Evolutionary conservation across 2,113 vertebrate genomes (phyloP).

Genomic region (Aythya baeri): DNA sequence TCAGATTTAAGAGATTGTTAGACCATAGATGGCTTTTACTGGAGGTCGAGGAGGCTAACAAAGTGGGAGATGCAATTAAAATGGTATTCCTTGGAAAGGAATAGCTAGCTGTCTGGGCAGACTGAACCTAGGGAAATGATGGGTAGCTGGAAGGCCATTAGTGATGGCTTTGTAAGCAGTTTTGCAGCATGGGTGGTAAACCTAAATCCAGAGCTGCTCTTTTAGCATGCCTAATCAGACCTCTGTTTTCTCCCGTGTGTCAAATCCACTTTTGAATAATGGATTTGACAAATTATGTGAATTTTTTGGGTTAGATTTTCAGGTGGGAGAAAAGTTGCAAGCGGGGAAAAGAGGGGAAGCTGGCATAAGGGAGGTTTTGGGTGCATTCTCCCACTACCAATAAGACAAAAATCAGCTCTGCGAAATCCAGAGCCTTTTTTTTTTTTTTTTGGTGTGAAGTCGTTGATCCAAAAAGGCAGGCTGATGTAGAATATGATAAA

Average conservation of each 20-base stretch:
- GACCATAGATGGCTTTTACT: constrained; percentile 69
- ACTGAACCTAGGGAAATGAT: constrained; percentile 40
- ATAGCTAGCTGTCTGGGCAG: constrained; percentile 53
- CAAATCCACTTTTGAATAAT: neutral
- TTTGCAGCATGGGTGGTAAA: constrained; percentile 62
- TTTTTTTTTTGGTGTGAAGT: neutral
- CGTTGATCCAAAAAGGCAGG: neutral
- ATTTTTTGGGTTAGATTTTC: neutral
- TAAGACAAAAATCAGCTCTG: neutral
- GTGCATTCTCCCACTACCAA: neutral
- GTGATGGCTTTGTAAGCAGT: constrained; percentile 60
- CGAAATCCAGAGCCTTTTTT: neutral
- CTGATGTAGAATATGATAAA: neutral
- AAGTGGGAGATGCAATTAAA: constrained; percentile 73
- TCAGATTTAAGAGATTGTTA: constrained; percentile 72
- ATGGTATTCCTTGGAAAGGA: constrained; percentile 70
- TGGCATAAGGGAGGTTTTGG: neutral
- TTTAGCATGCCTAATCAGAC: constrained; percentile 24
- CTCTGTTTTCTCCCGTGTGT: neutral
- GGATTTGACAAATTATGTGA: neutral
- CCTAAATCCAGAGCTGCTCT: constrained; percentile 33
- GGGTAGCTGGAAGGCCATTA: constrained; percentile 61
- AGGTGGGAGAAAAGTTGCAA: neutral
- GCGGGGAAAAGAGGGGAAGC: neutral
- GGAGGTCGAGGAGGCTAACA: constrained; percentile 75